These are phyloP conservation scores for Potamilus streckersoni DNA, from an alignment of 1,140 invertebrate species.

Conservation along the genomic window DNA sequence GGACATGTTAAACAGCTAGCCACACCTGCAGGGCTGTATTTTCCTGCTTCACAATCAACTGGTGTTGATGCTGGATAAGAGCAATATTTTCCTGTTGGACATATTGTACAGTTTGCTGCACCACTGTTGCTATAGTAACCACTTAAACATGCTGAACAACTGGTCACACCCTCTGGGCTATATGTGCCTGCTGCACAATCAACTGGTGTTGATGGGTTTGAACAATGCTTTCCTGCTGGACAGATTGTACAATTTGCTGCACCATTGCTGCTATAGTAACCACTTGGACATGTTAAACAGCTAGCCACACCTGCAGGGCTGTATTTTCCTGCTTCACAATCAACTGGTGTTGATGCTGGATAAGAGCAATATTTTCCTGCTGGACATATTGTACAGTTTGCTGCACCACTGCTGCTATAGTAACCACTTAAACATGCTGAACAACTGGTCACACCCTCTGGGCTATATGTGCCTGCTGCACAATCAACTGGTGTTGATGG, in stretches of 20 bases:
- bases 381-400: constrained; percentile 6
- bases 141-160: constrained; percentile 19
- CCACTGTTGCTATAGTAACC: constrained; percentile 33
- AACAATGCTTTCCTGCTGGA: constrained; percentile 44
- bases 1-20: constrained; percentile 34
- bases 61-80: background rate
- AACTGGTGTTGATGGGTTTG: constrained; percentile 6
- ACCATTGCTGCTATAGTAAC: constrained; percentile 22
- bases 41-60: constrained; percentile 25
- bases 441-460: constrained; percentile 14
- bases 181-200: constrained; percentile 33
- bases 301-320: constrained; percentile 18
- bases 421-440: constrained; percentile 24
- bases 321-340: constrained; percentile 35
- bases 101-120: constrained; percentile 1
- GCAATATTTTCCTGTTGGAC: constrained; percentile 21
- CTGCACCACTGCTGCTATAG: constrained; percentile 24
- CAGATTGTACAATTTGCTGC: constrained; percentile 38
- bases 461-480: constrained; percentile 30
- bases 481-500: constrained; percentile 14
- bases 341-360: background rate
- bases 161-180: constrained; percentile 8
- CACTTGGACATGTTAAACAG: constrained; percentile 36
- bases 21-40: constrained; percentile 30
- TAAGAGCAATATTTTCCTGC: constrained; percentile 19